Conservation (phyloP, 30 jellyfish, hydroid and myxozoan genomes). For the Aurelia coerulea region DNA sequence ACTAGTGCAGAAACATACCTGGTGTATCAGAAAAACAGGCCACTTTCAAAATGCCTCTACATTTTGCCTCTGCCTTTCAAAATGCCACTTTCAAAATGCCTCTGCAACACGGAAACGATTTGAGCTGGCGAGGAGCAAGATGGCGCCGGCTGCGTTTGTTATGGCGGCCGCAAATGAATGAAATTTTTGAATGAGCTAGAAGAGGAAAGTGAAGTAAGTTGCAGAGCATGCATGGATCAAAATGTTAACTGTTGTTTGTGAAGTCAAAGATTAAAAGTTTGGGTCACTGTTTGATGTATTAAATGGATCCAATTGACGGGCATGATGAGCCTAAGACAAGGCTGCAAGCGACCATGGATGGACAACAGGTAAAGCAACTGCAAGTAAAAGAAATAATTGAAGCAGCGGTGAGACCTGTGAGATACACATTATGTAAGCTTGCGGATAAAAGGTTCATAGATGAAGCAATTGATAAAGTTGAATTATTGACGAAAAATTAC, state of each 20-base stretch:
- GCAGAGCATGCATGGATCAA: constrained; percentile 4
- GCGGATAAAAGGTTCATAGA: constrained; percentile 48
- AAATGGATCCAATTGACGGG: constrained; percentile 1
- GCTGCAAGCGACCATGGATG: constrained; percentile 14
- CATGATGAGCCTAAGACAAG: constrained; percentile 34
- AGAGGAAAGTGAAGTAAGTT: constrained; percentile 22
- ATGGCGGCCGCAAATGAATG: too few relatives aligned
- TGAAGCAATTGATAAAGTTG: constrained; percentile 38
- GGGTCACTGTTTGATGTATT: constrained; percentile 18
- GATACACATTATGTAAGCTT: constrained; percentile 25
- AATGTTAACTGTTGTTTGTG: constrained; percentile 4
- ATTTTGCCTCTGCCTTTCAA: too few relatives aligned
- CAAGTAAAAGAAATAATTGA: constrained; percentile 35
- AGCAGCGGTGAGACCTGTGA: constrained; percentile 39
- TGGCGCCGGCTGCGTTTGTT: too few relatives aligned
- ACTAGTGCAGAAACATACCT: too few relatives aligned
- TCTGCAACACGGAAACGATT: too few relatives aligned
- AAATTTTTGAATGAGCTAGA: constrained; percentile 17
- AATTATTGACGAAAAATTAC: constrained; percentile 33
- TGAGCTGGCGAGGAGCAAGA: too few relatives aligned
- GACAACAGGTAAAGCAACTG: constrained; percentile 22
- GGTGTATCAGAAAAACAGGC: too few relatives aligned
- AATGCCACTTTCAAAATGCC: too few relatives aligned
- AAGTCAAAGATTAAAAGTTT: neutral
- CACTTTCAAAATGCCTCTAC: too few relatives aligned